These are phyloP conservation scores for Athripsodes cinereus DNA, from an alignment of 2,888 invertebrate genomes.

Conservation along the genomic window DNA sequence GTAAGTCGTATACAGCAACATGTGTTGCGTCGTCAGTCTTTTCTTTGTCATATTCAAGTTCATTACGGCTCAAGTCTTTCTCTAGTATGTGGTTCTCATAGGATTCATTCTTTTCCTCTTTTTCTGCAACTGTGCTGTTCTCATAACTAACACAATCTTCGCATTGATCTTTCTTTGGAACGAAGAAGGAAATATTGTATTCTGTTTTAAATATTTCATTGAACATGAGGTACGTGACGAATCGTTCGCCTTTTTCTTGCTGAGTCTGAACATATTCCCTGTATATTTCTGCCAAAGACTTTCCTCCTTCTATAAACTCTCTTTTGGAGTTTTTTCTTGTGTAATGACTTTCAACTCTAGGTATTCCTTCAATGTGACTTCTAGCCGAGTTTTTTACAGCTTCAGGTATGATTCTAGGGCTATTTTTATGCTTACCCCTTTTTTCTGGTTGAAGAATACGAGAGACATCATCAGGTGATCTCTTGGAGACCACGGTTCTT, in stretches of 20 bases:
- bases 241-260: too few species aligned
- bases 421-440: not conserved
- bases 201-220: too few species aligned
- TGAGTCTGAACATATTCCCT: too few species aligned
- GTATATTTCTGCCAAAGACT: not conserved
- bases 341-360: not conserved
- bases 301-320: slow-evolving; percentile 1
- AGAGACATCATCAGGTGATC: not conserved
- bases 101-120: not conserved
- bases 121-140: not conserved
- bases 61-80: not conserved
- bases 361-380: not conserved
- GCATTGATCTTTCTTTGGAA: slow-evolving; percentile 1
- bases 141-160: not conserved
- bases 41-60: not conserved
- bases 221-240: too few species aligned
- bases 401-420: not conserved
- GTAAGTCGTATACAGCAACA: not conserved
- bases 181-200: not conserved
- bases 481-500: not conserved
- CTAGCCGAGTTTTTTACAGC: not conserved
- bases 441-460: not conserved
- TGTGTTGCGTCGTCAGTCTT: not conserved
- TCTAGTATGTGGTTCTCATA: not conserved
- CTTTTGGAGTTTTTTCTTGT: not conserved